phyloP scores from a whole-genome alignment of 2,797 vertebrate species.

The Eidolon dupreanum region DNA sequence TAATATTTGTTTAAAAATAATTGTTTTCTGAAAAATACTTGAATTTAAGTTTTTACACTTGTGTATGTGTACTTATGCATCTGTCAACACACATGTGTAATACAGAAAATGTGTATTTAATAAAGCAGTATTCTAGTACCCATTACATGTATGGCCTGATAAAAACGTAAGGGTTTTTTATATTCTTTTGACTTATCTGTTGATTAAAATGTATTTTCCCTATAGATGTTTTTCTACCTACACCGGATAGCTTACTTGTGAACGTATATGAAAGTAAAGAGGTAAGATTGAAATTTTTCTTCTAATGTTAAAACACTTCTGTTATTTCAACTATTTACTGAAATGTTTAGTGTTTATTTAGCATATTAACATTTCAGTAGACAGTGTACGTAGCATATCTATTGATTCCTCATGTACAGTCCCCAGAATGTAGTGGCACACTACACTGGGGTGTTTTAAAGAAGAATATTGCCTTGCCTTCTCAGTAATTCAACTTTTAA shows the following conservation, averaged over 20 bases:
- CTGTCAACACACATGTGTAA: background rate
- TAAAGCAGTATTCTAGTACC: background rate
- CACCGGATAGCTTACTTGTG: slow-evolving; percentile 96
- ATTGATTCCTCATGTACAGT: background rate
- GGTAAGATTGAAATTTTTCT: slow-evolving; percentile 85
- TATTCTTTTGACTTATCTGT: slow-evolving; percentile 12
- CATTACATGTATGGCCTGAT: background rate
- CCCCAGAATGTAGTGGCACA: background rate
- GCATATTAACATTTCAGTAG: background rate
- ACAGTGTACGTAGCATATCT: background rate
- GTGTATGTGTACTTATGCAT: no score
- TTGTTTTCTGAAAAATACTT: slow-evolving; percentile 20
- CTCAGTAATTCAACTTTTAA: slow-evolving; percentile 33
- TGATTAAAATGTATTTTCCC: slow-evolving; percentile 71
- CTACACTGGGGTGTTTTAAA: slow-evolving; percentile 35
- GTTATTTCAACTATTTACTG: background rate
- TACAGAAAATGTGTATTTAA: background rate
- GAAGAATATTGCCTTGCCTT: background rate
- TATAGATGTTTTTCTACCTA: slow-evolving; percentile 96
- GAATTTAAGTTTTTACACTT: background rate
- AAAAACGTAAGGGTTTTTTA: background rate
- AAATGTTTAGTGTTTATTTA: background rate
- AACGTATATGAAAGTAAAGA: slow-evolving; percentile 97
- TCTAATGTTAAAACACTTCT: slow-evolving; percentile 10
- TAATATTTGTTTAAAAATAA: slow-evolving; percentile 1